Evolutionary conservation across 35 echinoderm and acorn worm genomes (phyloP), one percentile per base, ranked within the genome.

Genomic region (Anneissia japonica): DNA sequence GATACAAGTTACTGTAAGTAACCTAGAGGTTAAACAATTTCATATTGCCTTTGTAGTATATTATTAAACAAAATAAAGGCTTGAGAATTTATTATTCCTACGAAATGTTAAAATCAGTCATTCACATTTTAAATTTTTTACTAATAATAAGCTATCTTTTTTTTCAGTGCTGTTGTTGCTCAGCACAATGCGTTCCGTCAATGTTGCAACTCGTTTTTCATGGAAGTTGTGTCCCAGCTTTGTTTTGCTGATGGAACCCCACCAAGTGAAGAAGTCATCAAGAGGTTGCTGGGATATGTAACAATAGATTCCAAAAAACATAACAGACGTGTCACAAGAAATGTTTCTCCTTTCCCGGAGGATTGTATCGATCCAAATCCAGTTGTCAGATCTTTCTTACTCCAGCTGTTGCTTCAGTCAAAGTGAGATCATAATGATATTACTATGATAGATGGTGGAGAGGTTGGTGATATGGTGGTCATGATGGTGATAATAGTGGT

Each of bases 281-380:
- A 55, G 30, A 74, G 35, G n/a, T 37, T 85, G 31, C 64, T 85
- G 83, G 38, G 46, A 13, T 85, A 85, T 85, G 83, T 85, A 4
- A 85, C 83, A 11, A 85, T 6, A 37, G 45, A 85, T 35, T 36
- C 55, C 3, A 64, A 85, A 30, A 38, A 74, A 30, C 32, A 81
- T 34, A 41, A 85, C 4, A 0, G 14, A 37, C 29, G 7, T 26
- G 7, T 16, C 32, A 85, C 83, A 1, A 85, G 38, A n/a, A 72
- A 37, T 37, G 23, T 85, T 0, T 74, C 83, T 0, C 46, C 72
- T 11, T 74, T 74, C 34, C 46, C 64, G 31, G 83, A 74, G 36
- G 83, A 85, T 36, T 72, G 83, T 29, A 85, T 85, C 36, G 83
- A 85, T 74, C 83, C 83, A 38, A 85, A 74, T 85, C 83, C 83